phyloP scores from a whole-genome alignment of 2,113 vertebrate species.

The Zosterops japonicus region DNA sequence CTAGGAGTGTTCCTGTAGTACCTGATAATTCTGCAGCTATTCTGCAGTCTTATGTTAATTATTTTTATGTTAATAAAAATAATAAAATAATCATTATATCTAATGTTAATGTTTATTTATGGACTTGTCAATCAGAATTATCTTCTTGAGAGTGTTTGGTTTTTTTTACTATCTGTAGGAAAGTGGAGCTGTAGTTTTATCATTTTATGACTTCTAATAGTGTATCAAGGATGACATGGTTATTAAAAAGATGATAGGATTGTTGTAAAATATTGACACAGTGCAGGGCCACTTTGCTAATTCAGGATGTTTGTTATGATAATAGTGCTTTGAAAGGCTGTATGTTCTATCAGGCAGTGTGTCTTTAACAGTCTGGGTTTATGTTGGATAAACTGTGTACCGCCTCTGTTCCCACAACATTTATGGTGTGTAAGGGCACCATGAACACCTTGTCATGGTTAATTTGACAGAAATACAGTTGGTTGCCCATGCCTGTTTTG shows the following conservation, averaged over 20 bases:
- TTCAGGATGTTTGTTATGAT: background rate
- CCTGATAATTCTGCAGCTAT: background rate
- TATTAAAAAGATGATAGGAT: background rate
- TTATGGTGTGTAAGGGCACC: fast-evolving
- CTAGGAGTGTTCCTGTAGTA: background rate
- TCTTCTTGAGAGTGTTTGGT: background rate
- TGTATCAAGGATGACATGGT: background rate
- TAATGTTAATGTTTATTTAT: background rate
- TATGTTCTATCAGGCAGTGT: background rate
- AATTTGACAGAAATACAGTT: background rate
- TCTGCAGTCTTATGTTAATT: background rate
- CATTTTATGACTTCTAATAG: background rate
- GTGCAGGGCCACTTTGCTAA: background rate
- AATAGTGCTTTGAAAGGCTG: background rate
- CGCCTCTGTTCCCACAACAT: background rate
- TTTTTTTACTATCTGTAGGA: background rate
- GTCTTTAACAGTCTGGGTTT: background rate
- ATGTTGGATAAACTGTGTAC: background rate
- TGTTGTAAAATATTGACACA: background rate
- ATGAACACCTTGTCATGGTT: background rate
- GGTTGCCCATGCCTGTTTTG: background rate
- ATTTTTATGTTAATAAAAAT: background rate
- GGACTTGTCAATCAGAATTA: background rate
- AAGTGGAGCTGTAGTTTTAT: background rate
- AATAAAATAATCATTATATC: background rate